These are phyloP conservation scores for Pachydiplax longipennis DNA, from an alignment of 2,888 invertebrate species.

Conservation along the genomic window DNA sequence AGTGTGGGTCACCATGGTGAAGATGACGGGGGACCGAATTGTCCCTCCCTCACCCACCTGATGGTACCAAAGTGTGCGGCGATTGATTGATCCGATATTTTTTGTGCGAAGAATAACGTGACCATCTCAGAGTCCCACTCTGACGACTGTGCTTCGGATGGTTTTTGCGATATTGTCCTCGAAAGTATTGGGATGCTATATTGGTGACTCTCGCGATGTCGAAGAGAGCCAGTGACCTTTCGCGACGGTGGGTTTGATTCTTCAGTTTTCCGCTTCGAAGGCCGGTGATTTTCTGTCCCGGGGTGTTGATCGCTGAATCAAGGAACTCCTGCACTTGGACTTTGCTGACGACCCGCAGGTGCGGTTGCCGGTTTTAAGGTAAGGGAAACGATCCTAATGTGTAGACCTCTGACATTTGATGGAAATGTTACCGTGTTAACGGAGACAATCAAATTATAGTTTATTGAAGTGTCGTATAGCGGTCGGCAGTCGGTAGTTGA, in stretches of 20 bases:
- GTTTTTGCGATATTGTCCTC: not conserved
- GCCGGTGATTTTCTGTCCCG: not conserved
- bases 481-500: no score
- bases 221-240: not conserved
- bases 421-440: no score
- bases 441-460: no score
- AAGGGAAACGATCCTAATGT: no score
- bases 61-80: conserved; percentile 22
- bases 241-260: not conserved
- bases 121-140: not conserved
- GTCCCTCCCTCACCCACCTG: conserved; percentile 15
- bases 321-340: not conserved
- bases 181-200: not conserved
- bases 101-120: not conserved
- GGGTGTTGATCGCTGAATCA: not conserved
- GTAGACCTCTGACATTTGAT: no score
- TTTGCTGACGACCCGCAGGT: not conserved
- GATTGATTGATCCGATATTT: not conserved
- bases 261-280: not conserved
- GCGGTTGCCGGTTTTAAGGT: not conserved
- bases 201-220: not conserved
- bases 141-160: not conserved
- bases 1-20: not conserved
- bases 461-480: no score
- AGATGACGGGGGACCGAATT: conserved; percentile 5